Evolutionary conservation across 2,113 vertebrate species (phyloP).

Genomic region (Actenoides lindsayi): DNA sequence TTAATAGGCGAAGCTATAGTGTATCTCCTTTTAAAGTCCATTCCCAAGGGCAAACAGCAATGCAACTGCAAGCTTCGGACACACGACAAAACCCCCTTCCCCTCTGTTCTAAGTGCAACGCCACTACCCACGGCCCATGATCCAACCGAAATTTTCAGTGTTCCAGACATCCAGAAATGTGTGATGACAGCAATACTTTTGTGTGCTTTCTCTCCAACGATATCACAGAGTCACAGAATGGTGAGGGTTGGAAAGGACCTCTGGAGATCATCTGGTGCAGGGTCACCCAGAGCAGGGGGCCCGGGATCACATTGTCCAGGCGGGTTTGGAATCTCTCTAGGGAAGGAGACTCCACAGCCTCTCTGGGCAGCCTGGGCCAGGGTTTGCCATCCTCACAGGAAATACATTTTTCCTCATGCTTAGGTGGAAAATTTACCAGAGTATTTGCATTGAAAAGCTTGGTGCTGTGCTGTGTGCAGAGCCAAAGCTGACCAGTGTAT

Average conservation of each 20-base stretch:
- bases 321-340: too few species aligned
- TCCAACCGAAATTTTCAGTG: background rate
- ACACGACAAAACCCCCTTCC: background rate
- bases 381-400: too few species aligned
- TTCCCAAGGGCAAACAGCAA: background rate
- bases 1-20: background rate
- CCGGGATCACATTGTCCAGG: too few species aligned
- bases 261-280: too few species aligned
- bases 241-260: too few species aligned
- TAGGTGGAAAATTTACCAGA: background rate
- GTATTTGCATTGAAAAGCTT: background rate
- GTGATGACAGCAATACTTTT: background rate
- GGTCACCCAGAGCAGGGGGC: too few species aligned
- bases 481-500: accelerated
- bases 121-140: background rate
- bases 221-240: too few species aligned
- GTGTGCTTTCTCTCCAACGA: accelerated
- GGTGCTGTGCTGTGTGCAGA: accelerated
- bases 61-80: background rate
- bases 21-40: background rate
- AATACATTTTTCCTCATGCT: too few species aligned
- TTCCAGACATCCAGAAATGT: background rate
- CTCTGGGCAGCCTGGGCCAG: too few species aligned
- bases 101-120: background rate
- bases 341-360: too few species aligned